Evolutionary conservation across 2,797 vertebrate genomes (phyloP).

Genomic region (Gorsachius magnificus): DNA sequence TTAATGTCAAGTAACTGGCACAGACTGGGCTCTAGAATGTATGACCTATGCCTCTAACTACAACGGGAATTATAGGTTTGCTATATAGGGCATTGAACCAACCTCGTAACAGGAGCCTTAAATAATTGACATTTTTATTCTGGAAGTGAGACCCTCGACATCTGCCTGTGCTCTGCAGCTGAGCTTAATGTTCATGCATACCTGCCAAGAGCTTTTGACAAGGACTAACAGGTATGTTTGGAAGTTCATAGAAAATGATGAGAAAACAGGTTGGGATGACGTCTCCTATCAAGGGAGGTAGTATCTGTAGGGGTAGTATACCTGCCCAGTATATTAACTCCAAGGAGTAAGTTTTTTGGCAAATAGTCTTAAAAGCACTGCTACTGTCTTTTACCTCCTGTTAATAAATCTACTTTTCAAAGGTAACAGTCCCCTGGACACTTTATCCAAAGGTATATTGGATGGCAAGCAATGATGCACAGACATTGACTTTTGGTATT

Average conservation of each 20-base stretch:
- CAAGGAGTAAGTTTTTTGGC: background rate
- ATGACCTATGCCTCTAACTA: background rate
- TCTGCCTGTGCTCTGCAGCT: background rate
- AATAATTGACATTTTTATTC: background rate
- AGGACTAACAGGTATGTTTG: background rate
- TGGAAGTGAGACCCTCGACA: background rate
- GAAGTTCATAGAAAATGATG: background rate
- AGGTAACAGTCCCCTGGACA: conserved; percentile 20
- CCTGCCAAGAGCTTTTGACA: background rate
- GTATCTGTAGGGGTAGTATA: background rate
- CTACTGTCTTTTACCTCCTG: background rate
- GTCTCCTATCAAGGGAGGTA: background rate
- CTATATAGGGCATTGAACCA: background rate
- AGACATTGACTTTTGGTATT: background rate
- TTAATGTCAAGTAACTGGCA: background rate
- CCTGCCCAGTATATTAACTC: background rate
- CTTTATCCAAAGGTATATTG: conserved; percentile 30
- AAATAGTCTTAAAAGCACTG: conserved; percentile 36
- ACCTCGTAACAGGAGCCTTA: background rate
- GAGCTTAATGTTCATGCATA: background rate
- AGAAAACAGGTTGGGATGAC: background rate
- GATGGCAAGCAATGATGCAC: conserved; percentile 42
- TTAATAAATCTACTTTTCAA: background rate
- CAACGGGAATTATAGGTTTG: background rate
- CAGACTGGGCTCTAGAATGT: background rate